A percentile compares a stretch with the other conserved stretches of the same genome.
These are phyloP conservation scores for Myotis daubentonii DNA, from an alignment of 2,797 vertebrate species.

Conservation along the genomic window DNA sequence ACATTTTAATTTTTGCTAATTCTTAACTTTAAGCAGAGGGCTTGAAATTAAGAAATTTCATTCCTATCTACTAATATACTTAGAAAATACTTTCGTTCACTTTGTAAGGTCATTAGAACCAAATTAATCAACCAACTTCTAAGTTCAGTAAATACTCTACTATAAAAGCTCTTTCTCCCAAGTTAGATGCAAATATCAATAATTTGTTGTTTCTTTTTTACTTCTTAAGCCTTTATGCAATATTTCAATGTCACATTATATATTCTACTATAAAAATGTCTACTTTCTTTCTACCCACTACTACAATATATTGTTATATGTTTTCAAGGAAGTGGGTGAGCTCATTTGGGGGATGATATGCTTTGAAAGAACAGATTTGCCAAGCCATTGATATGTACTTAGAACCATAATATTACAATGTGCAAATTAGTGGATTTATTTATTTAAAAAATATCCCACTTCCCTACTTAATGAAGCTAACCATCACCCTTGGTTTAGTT, in stretches of 20 bases:
- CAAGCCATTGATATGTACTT: neutral
- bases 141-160: constrained; percentile 33
- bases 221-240: constrained; percentile 28
- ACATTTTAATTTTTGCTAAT: constrained; percentile 25
- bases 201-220: constrained; percentile 35
- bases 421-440: constrained; percentile 40
- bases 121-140: constrained; percentile 9
- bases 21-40: constrained; percentile 3
- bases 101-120: constrained; percentile 37
- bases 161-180: constrained; percentile 29
- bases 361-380: constrained; percentile 57
- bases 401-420: constrained; percentile 30
- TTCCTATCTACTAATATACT: constrained; percentile 21
- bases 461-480: constrained; percentile 62
- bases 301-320: neutral
- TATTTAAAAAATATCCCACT: constrained; percentile 57
- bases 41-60: constrained; percentile 33
- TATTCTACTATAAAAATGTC: constrained; percentile 31
- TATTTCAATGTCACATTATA: constrained; percentile 35
- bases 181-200: constrained; percentile 20
- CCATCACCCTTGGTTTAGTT: constrained; percentile 63
- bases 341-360: neutral
- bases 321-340: constrained; percentile 47
- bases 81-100: constrained; percentile 36
- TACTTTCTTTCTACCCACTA: neutral